These are phyloP conservation scores for Eulemur albifrons DNA, from an alignment of 2,797 vertebrate genomes.

Conservation along the genomic window DNA sequence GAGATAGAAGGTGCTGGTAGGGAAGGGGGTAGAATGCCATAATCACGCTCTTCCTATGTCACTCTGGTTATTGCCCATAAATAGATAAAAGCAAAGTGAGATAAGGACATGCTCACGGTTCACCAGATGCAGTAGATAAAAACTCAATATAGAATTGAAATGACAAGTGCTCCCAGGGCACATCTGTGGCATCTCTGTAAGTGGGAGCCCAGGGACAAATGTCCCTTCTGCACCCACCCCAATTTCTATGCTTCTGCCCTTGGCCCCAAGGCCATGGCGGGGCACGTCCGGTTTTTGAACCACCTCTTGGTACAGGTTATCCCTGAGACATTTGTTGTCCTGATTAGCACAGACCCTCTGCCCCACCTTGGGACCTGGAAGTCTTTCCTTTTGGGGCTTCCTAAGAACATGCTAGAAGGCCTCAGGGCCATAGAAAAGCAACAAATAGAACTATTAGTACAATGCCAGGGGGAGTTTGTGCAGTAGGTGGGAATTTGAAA, in stretches of 20 bases:
- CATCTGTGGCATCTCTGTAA: background rate
- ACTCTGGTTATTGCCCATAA: background rate
- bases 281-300: background rate
- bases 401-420: background rate
- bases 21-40: too few species aligned
- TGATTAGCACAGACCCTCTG: background rate
- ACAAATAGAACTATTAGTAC: background rate
- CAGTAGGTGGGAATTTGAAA: background rate
- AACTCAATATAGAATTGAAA: background rate
- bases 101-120: background rate
- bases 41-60: background rate
- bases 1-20: background rate
- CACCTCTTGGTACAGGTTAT: background rate
- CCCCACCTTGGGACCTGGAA: background rate
- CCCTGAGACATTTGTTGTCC: background rate
- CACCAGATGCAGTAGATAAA: background rate
- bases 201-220: background rate
- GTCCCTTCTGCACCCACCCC: too few species aligned
- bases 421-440: background rate
- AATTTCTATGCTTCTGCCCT: background rate
- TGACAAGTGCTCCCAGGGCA: background rate
- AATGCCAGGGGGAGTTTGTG: background rate
- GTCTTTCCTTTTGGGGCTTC: background rate
- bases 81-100: background rate
- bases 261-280: background rate